Conservation (phyloP, 2,888 invertebrate genomes). For the Cyrtodaria siliqua region DNA sequence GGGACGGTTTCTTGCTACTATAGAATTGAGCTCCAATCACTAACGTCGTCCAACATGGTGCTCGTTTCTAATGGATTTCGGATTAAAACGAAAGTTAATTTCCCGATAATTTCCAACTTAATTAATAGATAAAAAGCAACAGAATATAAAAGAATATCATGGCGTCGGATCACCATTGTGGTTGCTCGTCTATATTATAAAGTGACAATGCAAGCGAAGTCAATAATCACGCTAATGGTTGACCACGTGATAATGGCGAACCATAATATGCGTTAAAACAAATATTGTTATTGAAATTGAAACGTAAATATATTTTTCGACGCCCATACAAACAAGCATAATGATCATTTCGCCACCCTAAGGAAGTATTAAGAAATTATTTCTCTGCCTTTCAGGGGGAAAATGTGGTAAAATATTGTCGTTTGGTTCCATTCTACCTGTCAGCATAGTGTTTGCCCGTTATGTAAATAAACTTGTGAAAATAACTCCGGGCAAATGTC, state of each 20-base stretch:
- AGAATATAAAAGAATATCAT: slow-evolving; percentile 41
- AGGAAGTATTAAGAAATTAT: too few relatives aligned
- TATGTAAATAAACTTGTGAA: slow-evolving; percentile 49
- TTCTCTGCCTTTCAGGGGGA: too few relatives aligned
- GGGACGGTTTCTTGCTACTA: slow-evolving; percentile 32
- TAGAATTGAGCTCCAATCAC: slow-evolving; percentile 8
- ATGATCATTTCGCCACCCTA: too few relatives aligned
- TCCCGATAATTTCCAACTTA: slow-evolving; percentile 64
- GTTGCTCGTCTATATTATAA: too few relatives aligned
- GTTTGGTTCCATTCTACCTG: slow-evolving; percentile 13
- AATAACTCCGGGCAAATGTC: slow-evolving; percentile 45
- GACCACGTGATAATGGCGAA: too few relatives aligned
- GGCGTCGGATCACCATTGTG: background rate
- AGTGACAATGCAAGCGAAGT: too few relatives aligned
- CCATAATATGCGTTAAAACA: too few relatives aligned
- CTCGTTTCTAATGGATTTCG: slow-evolving; percentile 59
- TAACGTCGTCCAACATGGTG: slow-evolving; percentile 5
- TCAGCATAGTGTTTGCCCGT: slow-evolving; percentile 55
- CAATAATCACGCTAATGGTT: too few relatives aligned
- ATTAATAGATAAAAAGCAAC: slow-evolving; percentile 60
- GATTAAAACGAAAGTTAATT: slow-evolving; percentile 64
- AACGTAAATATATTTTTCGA: too few relatives aligned
- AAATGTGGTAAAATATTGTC: too few relatives aligned
- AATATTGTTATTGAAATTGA: too few relatives aligned
- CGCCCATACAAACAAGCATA: too few relatives aligned